phyloP scores from a whole-genome alignment of 2,113 vertebrate genomes.

The Cottus gobio region DNA sequence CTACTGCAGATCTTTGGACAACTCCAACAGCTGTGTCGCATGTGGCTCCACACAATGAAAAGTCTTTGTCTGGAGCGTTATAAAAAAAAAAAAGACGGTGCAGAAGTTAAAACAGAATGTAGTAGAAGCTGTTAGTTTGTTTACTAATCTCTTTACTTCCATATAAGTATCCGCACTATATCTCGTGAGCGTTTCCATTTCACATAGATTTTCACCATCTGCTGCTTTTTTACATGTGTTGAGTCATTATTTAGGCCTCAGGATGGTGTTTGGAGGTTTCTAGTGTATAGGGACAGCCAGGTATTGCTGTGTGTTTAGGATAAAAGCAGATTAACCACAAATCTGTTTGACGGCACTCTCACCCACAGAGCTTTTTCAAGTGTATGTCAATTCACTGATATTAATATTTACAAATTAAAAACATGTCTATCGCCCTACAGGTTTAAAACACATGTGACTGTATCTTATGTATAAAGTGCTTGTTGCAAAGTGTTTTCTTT shows the following conservation, averaged over 20 bases:
- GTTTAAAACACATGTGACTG: conserved; percentile 1
- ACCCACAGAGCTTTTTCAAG: not conserved
- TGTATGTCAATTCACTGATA: not conserved
- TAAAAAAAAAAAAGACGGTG: conserved; percentile 36
- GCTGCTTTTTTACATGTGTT: not conserved
- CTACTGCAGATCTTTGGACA: conserved; percentile 49
- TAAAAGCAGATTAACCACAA: not conserved
- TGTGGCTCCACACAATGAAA: conserved; percentile 52
- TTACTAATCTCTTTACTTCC: conserved; percentile 50
- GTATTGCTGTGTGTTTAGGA: not conserved
- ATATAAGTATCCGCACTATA: conserved; percentile 17
- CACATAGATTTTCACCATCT: conserved; percentile 9
- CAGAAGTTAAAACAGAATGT: conserved; percentile 37
- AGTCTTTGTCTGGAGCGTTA: conserved; percentile 44
- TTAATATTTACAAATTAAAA: not conserved
- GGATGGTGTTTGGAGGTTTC: not conserved
- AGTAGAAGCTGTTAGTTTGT: conserved; percentile 63
- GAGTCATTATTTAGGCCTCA: not conserved
- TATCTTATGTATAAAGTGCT: conserved; percentile 1
- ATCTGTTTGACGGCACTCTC: not conserved
- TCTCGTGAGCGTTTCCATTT: conserved; percentile 9
- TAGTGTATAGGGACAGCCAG: not conserved
- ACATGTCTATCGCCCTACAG: not conserved
- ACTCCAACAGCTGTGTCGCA: conserved; percentile 68
- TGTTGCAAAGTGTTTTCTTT: not conserved